Evolutionary conservation across 2,888 invertebrate genomes (phyloP), one percentile per base, ranked within the genome.

Genomic region (Cerceris rybyensis): DNA sequence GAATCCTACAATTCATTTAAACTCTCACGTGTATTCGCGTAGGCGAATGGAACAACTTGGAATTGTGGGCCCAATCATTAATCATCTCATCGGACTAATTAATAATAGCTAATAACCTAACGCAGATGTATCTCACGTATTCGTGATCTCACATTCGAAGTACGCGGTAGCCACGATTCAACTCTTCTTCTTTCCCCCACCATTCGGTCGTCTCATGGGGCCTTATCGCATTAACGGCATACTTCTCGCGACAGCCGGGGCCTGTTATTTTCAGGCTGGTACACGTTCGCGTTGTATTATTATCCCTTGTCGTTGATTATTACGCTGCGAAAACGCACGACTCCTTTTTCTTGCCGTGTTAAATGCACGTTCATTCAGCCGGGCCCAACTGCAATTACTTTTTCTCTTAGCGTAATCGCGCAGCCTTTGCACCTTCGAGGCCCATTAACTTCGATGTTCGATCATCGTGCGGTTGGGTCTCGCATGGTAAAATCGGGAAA

Each of bases 61-160:
- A 55, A 78, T 67, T 64, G 57, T 59, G 68, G 63, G 60, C 61
- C 59, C 55, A 78, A 52, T 72, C 80, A 83, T 86, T 83, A 87
- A 86, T 86, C 86, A 87, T 77, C 46, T 49, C 68, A 84, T 81
- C 85, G 81, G 68, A 74, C 74, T 85, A 86, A 86, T 86, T 86
- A 86, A 86, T 86, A 86, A 86, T 72, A 81, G 66, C 78, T 78
- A 82, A 86, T 81, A 74, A 80, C 61, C 72, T 42, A 72, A 64
- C 76, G 4, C 28, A 60, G 76, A 82, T 72, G 68, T 75, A 74
- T 74, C 69, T 57, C 54, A 80, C 52, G 63, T 49, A 63, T 60
- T 55, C 59, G 57, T 43, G 73, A 43, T 17, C 64, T 59, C 55
- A 50, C 60, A 60, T 58, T 59, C 28, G 28, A 28, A 61, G 61